phyloP scores from a whole-genome alignment of 92 coral and sea anemone genomes.

The Bergia puertoricense region DNA sequence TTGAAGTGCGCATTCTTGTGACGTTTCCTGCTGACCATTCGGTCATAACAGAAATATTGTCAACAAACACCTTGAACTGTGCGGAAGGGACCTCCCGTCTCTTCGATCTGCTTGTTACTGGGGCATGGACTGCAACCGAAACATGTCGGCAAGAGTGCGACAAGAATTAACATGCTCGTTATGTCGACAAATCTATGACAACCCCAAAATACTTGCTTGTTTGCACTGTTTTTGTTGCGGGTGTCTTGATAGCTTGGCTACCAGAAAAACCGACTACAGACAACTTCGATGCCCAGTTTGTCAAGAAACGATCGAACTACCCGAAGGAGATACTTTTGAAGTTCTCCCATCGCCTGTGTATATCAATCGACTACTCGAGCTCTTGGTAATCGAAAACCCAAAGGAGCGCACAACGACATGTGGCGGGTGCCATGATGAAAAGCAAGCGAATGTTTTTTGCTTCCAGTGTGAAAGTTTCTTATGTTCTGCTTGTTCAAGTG shows the following conservation, averaged over 20 bases:
- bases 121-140: slow-evolving; percentile 41
- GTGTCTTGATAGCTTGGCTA: slow-evolving; percentile 41
- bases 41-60: slow-evolving; percentile 29
- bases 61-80: slow-evolving; percentile 17
- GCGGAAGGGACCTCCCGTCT: slow-evolving; percentile 44
- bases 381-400: slow-evolving; percentile 39
- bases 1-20: slow-evolving; percentile 31
- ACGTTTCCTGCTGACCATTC: slow-evolving; percentile 7
- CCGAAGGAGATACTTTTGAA: slow-evolving; percentile 42
- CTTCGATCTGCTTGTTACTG: not conserved
- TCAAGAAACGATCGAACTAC: slow-evolving; percentile 38
- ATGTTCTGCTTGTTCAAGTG: slow-evolving; percentile 29
- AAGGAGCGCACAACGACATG: slow-evolving; percentile 12
- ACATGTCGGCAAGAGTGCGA: slow-evolving; percentile 26
- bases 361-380: slow-evolving; percentile 31
- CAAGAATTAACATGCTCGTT: slow-evolving; percentile 29
- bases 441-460: slow-evolving; percentile 24
- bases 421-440: slow-evolving; percentile 32
- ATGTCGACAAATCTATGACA: slow-evolving; percentile 40
- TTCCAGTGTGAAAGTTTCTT: slow-evolving; percentile 40
- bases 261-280: slow-evolving; percentile 47
- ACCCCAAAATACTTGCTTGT: slow-evolving; percentile 40
- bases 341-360: slow-evolving; percentile 41
- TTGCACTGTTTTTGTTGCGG: slow-evolving; percentile 44
- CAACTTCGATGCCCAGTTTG: slow-evolving; percentile 44